A percentile compares a stretch with the other conserved stretches of the same genome.
Evolutionary conservation across 2,888 invertebrate genomes (phyloP).

Genomic region (Heliconius charithonia): DNA sequence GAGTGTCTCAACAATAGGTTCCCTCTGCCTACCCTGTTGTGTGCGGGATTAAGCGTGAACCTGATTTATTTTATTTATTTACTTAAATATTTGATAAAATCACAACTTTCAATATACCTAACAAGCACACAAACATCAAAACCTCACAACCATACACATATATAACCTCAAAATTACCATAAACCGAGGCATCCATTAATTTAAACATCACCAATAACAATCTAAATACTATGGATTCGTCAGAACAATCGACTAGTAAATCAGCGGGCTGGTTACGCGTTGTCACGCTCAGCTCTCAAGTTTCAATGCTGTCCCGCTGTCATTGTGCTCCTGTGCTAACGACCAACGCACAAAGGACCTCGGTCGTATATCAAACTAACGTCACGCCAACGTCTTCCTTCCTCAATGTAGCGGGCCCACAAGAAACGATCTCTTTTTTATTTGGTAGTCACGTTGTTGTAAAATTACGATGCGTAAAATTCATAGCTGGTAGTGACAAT

Average conservation of each 20-base stretch:
- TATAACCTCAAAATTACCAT: neutral
- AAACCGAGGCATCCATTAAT: neutral
- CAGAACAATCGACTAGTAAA: constrained; percentile 34
- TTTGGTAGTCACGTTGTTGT: constrained; percentile 62
- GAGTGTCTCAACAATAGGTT: no score
- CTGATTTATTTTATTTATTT: no score
- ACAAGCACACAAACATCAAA: neutral
- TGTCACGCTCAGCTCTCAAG: constrained; percentile 65
- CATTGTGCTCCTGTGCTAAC: constrained; percentile 80
- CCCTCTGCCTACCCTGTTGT: no score
- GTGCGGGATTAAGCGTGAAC: no score
- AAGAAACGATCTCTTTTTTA: constrained; percentile 77
- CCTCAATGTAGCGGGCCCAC: constrained; percentile 71
- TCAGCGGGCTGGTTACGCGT: constrained; percentile 51
- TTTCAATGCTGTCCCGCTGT: constrained; percentile 50
- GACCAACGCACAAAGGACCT: constrained; percentile 78
- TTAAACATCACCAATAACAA: constrained; percentile 4
- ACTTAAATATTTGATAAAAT: neutral
- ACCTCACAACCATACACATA: neutral
- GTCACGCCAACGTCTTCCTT: constrained; percentile 82
- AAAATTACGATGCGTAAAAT: constrained; percentile 74
- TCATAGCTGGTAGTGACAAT: constrained; percentile 39
- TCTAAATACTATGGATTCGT: constrained; percentile 25
- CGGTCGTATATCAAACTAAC: constrained; percentile 82
- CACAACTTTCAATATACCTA: neutral